Evolutionary conservation across 2,888 invertebrate species (phyloP), one percentile per base, ranked within the genome.

Genomic region (Cantharis rustica): DNA sequence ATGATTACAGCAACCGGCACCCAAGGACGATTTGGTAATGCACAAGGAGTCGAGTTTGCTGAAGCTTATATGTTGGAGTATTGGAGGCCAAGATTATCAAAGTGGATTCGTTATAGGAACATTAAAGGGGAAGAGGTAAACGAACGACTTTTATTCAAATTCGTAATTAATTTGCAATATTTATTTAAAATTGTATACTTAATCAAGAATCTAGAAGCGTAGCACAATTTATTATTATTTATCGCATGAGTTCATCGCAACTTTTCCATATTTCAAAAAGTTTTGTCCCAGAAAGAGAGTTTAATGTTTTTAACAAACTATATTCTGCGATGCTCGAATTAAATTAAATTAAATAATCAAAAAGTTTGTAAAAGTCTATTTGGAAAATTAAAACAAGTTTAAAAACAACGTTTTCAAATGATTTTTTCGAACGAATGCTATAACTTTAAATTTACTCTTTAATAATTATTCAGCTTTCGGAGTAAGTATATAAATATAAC

Each of bases 21-120:
- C 1, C 97, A 97, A 89, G 98, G 98, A 23, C 92, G 98, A 70
- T 97, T 96, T 87, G 97, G 97, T 20, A 96, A 96, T 88, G 97
- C 97, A 62, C 93, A 95, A 86, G 97, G 97, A 16, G 93, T 93
- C 83, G 97, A 98, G 88, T 98, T 91, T 88, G 93, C 96, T 7
- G 96, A 96, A 87, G 92, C 93, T 62, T 97, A 96, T 88, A 90
- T 94, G 83, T 87, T 97, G 77, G 96, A 96, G 85, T 96, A 96
- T 88, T 95, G 94, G 94, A 89, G 96, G 81, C 95, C 95, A 10
- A 91, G 92, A 81, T 89, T 95, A 69, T 92, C 91, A 81, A 94
- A 94, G 87, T 96, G 96, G 95, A 92, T 95, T 82, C 93, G 95
- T 20, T 97, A 96, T 88, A 90, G 93, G 81, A 91, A 93, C 85